These are phyloP conservation scores for Phaedon cochleariae DNA, from an alignment of 2,888 invertebrate genomes.

Conservation along the genomic window DNA sequence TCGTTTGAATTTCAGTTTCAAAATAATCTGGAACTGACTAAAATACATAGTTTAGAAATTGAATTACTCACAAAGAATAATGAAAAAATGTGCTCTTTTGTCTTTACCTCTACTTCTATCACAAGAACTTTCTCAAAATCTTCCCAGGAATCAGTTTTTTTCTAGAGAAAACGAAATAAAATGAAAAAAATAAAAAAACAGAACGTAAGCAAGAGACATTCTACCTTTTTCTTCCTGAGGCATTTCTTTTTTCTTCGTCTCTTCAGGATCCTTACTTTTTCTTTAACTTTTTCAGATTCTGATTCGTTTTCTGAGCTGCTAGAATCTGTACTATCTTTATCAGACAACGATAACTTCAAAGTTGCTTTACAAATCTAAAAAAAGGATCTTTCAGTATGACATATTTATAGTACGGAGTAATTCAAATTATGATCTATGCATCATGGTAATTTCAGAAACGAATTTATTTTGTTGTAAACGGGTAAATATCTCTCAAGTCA, in stretches of 20 bases:
- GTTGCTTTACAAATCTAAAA: conserved; percentile 68
- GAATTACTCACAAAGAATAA: too few relatives aligned
- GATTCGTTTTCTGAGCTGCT: conserved; percentile 40
- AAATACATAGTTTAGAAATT: conserved; percentile 31
- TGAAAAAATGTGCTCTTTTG: too few relatives aligned
- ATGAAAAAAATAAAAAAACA: background rate
- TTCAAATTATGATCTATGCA: too few relatives aligned
- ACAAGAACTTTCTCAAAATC: conserved; percentile 24
- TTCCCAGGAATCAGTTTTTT: conserved; percentile 19
- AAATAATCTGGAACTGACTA: conserved; percentile 43
- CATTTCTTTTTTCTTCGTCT: conserved; percentile 47
- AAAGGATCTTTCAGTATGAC: too few relatives aligned
- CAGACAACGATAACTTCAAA: conserved; percentile 62
- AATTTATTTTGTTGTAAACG: too few relatives aligned
- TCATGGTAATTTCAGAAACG: too few relatives aligned
- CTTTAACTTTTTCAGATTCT: conserved; percentile 39
- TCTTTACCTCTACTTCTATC: conserved; percentile 30
- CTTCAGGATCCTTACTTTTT: conserved; percentile 36
- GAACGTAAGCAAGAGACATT: background rate
- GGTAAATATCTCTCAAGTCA: too few relatives aligned
- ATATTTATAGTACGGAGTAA: too few relatives aligned
- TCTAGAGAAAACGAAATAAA: conserved; percentile 22
- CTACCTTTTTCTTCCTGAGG: conserved; percentile 35
- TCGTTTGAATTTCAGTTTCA: conserved; percentile 45
- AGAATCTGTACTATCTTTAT: conserved; percentile 45